phyloP scores from a whole-genome alignment of 2,888 invertebrate species.

The Rotaria sp. region DNA sequence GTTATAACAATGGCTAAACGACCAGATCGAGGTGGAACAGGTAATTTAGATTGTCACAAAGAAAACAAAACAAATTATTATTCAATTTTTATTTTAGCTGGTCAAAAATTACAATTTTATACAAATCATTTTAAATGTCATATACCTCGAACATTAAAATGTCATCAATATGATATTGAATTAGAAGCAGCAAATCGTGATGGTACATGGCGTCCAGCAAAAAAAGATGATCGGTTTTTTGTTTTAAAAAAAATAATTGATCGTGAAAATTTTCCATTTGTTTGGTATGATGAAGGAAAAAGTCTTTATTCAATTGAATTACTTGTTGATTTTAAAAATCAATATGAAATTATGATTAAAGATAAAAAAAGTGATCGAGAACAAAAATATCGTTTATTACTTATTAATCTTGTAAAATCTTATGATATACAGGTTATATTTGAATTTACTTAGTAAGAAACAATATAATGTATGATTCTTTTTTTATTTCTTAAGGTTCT shows the following conservation, averaged over 20 bases:
- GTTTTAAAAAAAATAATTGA: slow-evolving; percentile 27
- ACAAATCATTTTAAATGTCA: slow-evolving; percentile 28
- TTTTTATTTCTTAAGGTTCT: neutral
- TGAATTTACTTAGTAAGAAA: neutral
- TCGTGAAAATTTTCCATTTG: slow-evolving; percentile 17
- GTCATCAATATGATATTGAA: slow-evolving; percentile 21
- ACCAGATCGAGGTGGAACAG: slow-evolving; percentile 16
- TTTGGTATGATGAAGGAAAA: slow-evolving; percentile 30
- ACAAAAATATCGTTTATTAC: slow-evolving; percentile 12
- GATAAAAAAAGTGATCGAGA: slow-evolving; percentile 16
- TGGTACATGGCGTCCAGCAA: slow-evolving; percentile 11
- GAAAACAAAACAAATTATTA: neutral
- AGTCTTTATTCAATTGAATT: slow-evolving; percentile 16
- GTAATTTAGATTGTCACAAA: neutral
- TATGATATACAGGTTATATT: neutral
- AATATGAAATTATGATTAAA: slow-evolving; percentile 18
- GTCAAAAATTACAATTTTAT: neutral
- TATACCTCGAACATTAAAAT: slow-evolving; percentile 11
- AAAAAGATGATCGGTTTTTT: slow-evolving; percentile 25
- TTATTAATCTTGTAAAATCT: slow-evolving; percentile 16
- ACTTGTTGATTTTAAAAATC: slow-evolving; percentile 11
- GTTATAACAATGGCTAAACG: neutral
- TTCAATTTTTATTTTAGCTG: neutral
- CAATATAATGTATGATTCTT: too few relatives aligned
- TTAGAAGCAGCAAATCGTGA: slow-evolving; percentile 9